Percentiles rank a stretch among this genome's conserved stretches.
Conservation (phyloP, 1,140 invertebrate species). For the Hestina assimilis region DNA sequence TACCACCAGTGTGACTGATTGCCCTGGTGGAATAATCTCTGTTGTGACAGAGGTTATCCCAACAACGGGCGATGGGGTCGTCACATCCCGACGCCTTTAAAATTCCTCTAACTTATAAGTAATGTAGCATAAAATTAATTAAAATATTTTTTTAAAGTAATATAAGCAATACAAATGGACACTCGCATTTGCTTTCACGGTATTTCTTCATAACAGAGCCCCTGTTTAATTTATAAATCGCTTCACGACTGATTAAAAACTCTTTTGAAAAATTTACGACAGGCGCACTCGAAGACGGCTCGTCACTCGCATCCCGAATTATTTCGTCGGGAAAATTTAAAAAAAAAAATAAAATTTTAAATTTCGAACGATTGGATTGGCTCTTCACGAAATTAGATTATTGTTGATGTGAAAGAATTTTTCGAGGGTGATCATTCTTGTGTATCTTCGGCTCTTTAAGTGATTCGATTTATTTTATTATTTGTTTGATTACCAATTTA, state of each 20-base stretch:
- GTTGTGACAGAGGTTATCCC: too few relatives aligned
- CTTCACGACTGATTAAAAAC: conserved; percentile 76
- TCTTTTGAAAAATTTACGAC: conserved; percentile 73
- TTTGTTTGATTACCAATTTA: too few relatives aligned
- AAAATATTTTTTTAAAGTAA: too few relatives aligned
- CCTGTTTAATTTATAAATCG: conserved; percentile 77
- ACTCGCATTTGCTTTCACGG: conserved; percentile 36
- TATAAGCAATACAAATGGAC: too few relatives aligned
- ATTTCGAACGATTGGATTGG: conserved; percentile 20
- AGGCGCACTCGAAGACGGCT: conserved; percentile 30
- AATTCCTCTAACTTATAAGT: too few relatives aligned
- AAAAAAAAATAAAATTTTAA: conserved; percentile 40
- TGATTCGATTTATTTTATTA: too few relatives aligned
- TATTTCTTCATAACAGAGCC: conserved; percentile 74
- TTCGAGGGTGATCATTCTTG: neutral
- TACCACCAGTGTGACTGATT: too few relatives aligned
- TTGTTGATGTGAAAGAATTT: conserved; percentile 2
- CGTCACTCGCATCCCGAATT: conserved; percentile 36
- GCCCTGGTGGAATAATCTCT: too few relatives aligned
- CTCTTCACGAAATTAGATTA: neutral
- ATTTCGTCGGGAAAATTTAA: conserved; percentile 35
- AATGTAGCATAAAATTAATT: too few relatives aligned
- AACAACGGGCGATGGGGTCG: too few relatives aligned
- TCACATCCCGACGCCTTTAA: too few relatives aligned
- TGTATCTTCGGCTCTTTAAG: too few relatives aligned